Evolutionary conservation across 2,888 invertebrate genomes (phyloP).

Genomic region (Papilio elwesi): DNA sequence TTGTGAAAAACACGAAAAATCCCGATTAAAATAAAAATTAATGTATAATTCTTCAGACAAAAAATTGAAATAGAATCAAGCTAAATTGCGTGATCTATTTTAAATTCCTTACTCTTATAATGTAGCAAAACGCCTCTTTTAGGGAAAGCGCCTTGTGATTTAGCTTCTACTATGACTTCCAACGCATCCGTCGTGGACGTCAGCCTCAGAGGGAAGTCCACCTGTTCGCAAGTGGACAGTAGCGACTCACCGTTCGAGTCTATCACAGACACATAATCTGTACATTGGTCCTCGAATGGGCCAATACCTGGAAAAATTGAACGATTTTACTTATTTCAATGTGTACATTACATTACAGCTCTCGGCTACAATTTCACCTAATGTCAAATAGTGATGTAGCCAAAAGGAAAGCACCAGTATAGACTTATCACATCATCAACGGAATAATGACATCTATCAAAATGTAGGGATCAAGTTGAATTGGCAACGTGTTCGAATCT

Average conservation of each 20-base stretch:
- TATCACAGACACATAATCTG: conserved; percentile 78
- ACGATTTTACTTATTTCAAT: not conserved
- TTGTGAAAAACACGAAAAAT: too few relatives aligned
- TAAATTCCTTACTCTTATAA: conserved; percentile 82
- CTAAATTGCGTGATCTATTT: not conserved
- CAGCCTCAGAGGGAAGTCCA: conserved; percentile 77
- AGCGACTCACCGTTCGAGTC: conserved; percentile 78
- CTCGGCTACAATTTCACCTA: not conserved
- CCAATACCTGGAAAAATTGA: conserved; percentile 67
- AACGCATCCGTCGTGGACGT: conserved; percentile 77
- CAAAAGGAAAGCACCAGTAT: too few relatives aligned
- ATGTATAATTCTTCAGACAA: not conserved
- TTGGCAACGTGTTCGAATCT: too few relatives aligned
- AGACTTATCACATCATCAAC: too few relatives aligned
- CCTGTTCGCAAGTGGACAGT: conserved; percentile 82
- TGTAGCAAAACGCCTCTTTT: conserved; percentile 87
- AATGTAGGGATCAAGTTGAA: too few relatives aligned
- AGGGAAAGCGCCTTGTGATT: conserved; percentile 82
- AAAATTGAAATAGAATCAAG: too few relatives aligned
- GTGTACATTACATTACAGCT: not conserved
- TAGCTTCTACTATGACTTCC: conserved; percentile 75
- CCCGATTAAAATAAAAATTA: too few relatives aligned
- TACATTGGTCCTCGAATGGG: conserved; percentile 78
- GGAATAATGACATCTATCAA: too few relatives aligned
- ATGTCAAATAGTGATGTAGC: not conserved